Percentiles rank a stretch among this genome's conserved stretches.
Conservation (phyloP, 2,797 vertebrate genomes). For the Podargus strigoides region DNA sequence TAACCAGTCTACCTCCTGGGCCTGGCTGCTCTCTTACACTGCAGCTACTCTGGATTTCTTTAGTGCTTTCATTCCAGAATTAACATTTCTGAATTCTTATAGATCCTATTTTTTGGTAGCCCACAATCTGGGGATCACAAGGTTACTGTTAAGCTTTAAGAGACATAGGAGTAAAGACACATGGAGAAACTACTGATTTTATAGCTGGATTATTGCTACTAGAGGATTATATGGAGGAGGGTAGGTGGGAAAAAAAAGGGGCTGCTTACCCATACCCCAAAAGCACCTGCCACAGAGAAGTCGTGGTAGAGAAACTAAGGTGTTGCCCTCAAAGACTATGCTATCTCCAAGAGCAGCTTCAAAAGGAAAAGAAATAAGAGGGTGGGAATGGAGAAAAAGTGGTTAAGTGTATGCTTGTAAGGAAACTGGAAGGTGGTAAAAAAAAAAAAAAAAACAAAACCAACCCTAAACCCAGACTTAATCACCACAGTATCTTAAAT, state of each 20-base stretch:
- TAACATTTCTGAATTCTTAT: background rate
- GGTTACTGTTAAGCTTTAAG: slow-evolving; percentile 25
- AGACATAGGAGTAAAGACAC: slow-evolving; percentile 33
- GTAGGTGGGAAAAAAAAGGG: slow-evolving; percentile 64
- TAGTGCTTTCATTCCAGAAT: background rate
- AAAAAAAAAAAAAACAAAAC: background rate
- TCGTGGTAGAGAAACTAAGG: slow-evolving; percentile 65
- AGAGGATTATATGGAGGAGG: slow-evolving; percentile 46
- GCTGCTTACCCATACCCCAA: slow-evolving; percentile 66
- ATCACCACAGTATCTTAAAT: background rate
- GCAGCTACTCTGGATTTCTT: background rate
- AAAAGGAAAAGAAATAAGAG: slow-evolving; percentile 64
- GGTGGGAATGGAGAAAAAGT: slow-evolving; percentile 55
- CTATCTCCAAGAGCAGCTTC: slow-evolving; percentile 63
- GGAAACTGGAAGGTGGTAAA: slow-evolving; percentile 50
- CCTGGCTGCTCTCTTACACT: background rate
- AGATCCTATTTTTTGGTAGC: background rate
- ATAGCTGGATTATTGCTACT: slow-evolving; percentile 30
- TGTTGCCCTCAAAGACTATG: slow-evolving; percentile 67
- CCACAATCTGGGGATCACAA: background rate
- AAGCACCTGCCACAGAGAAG: slow-evolving; percentile 66
- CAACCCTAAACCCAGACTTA: slow-evolving; percentile 25
- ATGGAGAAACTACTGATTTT: slow-evolving; percentile 48
- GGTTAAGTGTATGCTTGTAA: slow-evolving; percentile 59
- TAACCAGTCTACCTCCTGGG: background rate